Base-by-base conservation (phyloP, 2,113 vertebrate genomes). In the Eubucco bourcierii region DNA sequence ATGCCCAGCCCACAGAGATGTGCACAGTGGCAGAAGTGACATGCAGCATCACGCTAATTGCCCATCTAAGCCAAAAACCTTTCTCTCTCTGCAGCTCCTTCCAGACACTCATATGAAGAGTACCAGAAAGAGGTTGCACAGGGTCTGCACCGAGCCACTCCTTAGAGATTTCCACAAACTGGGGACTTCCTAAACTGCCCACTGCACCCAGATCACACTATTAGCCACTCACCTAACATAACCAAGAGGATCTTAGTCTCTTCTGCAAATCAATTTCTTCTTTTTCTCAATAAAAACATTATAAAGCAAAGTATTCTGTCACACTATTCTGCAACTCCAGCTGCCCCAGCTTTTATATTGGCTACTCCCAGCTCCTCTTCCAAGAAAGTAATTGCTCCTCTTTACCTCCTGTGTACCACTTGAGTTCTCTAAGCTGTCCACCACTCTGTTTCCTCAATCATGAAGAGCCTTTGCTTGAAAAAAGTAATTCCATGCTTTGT, bases 11-110 rank as follows among this genome's bases (percentile, higher is more conserved):
- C 60, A 29, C 10, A 46, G 67, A 59, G n/a, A 23, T 19, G 9
- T 12, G 34, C 3, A 5, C 66, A 75, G 53, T 0, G 3, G 72
- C 19, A 59, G 66, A 71, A 39, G 44, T 34, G 44, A 75, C 7
- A 20, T 0, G 0, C 24, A 73, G 67, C n/a, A 73, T 31, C 60
- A 17, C 31, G 15, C 4, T 25, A 52, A 74, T 3, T 41, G 58
- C 10, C 58, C 55, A 63, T 5, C 19, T 12, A 68, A 60, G 27
- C 33, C 34, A 55, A 91, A 95, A 76, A 6, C 33, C 41, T 58
- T n/a, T 29, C 27, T 67, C 41, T 56, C 46, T 29, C n/a, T 41
- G 31, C 77, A 83, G 72, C 21, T 6, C 9, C 12, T 64, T 71
- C 53, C 3, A 1, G 20, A 46, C 9, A 25, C 5, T 46, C 10